These are phyloP conservation scores for Ferrisia virgata DNA, from an alignment of 2,888 invertebrate species.

Conservation along the genomic window DNA sequence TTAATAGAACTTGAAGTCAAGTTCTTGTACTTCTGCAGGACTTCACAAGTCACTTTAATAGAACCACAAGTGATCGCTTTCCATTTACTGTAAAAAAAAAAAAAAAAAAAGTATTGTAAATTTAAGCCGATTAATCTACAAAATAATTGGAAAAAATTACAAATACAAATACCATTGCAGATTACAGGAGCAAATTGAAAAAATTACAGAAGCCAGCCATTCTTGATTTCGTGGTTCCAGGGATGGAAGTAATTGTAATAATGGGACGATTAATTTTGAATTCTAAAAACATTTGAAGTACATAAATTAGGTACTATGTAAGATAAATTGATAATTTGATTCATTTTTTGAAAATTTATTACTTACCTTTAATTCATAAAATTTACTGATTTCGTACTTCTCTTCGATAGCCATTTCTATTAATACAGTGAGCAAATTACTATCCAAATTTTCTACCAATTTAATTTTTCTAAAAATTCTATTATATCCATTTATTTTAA, in stretches of 20 bases:
- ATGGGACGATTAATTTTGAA: constrained; percentile 56
- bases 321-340: background rate
- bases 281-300: constrained; percentile 52
- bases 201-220: constrained; percentile 54
- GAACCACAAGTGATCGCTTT: constrained; percentile 58
- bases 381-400: constrained; percentile 47
- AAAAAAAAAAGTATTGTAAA: background rate
- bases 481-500: constrained; percentile 53
- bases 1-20: constrained; percentile 55
- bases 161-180: constrained; percentile 50
- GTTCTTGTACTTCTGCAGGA: constrained; percentile 54
- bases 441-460: constrained; percentile 55
- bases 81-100: constrained; percentile 55
- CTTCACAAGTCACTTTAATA: constrained; percentile 56
- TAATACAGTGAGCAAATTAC: constrained; percentile 55
- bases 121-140: background rate
- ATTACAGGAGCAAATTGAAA: constrained; percentile 57
- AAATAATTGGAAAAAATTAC: background rate
- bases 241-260: constrained; percentile 58
- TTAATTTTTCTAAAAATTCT: constrained; percentile 54
- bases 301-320: background rate
- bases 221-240: constrained; percentile 55
- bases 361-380: constrained; percentile 46
- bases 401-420: constrained; percentile 56
- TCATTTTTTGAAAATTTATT: background rate